These are phyloP conservation scores for Mesocricetus auratus DNA, from an alignment of 2,113 vertebrate genomes.

Conservation along the genomic window DNA sequence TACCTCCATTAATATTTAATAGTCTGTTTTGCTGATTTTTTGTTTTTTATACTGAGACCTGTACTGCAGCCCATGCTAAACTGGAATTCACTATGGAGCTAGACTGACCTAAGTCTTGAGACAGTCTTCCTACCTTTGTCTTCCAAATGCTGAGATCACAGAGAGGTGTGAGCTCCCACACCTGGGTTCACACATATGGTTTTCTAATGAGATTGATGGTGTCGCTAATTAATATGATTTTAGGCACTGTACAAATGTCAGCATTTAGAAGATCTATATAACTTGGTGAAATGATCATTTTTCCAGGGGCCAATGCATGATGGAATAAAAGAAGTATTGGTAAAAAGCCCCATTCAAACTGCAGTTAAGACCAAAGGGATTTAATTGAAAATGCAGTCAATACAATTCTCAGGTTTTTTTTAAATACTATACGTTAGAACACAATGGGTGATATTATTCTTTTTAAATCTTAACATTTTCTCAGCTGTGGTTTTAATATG, in stretches of 20 bases:
- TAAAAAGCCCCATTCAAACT: constrained; percentile 22
- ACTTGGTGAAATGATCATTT: constrained; percentile 10
- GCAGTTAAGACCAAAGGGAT: neutral
- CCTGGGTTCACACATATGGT: neutral
- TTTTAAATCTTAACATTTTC: constrained; percentile 27
- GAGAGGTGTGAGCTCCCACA: neutral
- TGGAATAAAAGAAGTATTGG: neutral
- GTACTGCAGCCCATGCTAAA: neutral
- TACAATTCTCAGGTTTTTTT: constrained; percentile 28
- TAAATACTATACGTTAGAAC: neutral
- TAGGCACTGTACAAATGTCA: neutral
- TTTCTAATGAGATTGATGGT: neutral
- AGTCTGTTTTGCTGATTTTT: neutral
- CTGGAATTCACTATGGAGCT: neutral
- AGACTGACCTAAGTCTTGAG: neutral
- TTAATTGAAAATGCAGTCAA: constrained; percentile 42
- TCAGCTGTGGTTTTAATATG: neutral
- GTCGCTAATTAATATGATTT: constrained; percentile 37
- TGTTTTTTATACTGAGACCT: neutral
- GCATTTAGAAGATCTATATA: neutral
- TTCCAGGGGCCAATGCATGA: neutral
- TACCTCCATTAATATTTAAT: neutral
- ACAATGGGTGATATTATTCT: neutral
- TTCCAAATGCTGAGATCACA: neutral
- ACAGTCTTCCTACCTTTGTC: neutral